Percentiles rank a stretch among this genome's conserved stretches.
These are phyloP conservation scores for Hydrotaea diabolus DNA, from an alignment of 2,888 invertebrate genomes.

Conservation along the genomic window DNA sequence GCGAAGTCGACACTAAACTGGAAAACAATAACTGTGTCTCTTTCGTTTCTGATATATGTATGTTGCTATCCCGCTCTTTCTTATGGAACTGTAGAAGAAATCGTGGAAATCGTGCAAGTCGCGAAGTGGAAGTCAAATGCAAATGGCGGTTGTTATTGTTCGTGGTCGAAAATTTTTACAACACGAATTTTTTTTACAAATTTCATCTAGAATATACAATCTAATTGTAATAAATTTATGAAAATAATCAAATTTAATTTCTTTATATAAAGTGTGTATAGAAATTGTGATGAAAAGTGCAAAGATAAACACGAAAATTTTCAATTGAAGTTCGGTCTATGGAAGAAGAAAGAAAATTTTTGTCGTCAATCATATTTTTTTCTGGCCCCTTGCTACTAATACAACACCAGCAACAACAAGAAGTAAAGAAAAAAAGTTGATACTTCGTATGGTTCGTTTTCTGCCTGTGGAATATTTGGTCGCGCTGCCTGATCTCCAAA, in stretches of 20 bases:
- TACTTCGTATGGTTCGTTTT: conserved; percentile 68
- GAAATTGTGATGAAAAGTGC: conserved; percentile 57
- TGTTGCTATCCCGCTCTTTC: conserved; percentile 39
- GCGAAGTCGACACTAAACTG: no score
- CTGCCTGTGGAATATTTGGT: conserved; percentile 64
- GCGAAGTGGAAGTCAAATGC: conserved; percentile 84
- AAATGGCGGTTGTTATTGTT: conserved; percentile 99
- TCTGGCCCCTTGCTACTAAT: conserved; percentile 66
- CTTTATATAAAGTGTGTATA: conserved; percentile 67
- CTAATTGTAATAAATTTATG: conserved; percentile 72
- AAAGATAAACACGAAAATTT: conserved; percentile 61
- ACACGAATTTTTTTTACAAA: conserved; percentile 77
- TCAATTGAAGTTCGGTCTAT: conserved; percentile 35
- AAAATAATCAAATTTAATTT: conserved; percentile 71
- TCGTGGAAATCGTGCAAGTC: conserved; percentile 66
- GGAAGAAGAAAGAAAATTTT: conserved; percentile 67
- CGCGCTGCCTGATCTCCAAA: conserved; percentile 62
- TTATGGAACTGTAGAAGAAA: no score
- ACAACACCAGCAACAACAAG: conserved; percentile 61
- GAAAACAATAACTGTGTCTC: no score
- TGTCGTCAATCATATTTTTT: conserved; percentile 69
- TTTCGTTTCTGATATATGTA: no score
- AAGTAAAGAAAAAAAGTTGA: conserved; percentile 58
- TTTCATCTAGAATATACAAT: conserved; percentile 74
- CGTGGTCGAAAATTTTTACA: conserved; percentile 85